Base-by-base conservation (phyloP, 2,797 vertebrate genomes). In the Epinephelus malabaricus region DNA sequence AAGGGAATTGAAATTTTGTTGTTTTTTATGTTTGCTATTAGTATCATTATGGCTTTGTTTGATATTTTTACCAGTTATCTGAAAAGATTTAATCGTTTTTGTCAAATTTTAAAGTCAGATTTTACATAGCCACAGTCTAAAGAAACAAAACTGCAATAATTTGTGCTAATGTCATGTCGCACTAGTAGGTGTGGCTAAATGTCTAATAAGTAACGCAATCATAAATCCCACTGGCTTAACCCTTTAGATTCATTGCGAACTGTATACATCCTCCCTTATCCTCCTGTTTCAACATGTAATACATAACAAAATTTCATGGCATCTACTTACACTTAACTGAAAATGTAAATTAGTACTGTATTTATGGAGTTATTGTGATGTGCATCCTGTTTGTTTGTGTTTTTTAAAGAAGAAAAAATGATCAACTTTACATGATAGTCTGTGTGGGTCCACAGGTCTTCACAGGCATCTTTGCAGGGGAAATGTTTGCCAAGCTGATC, bases 401-500 rank as follows among this genome's bases (percentile, higher is more conserved):
- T 34, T 34, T 34, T 34, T 34, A 34, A 34, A 34, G 30, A 34
- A 34, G 30, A 34, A 34, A 34, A 58, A 14, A 34, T 5, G 7
- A 55, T 30, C 34, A 21, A 25, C 27, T n/a, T 15, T 14, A 23
- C 49, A 10, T 68, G 4, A 53, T 60, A 40, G 53, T 76, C 68
- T 85, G 9, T 79, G 51, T 81, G 70, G 34, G 65, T 0, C 69
- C 82, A 7, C 89, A 99, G 98, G 97, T 99, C 86, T 99, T 99
- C 94, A 99, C 98, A 5, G 98, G 97, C n/a, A 99, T 99, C 93
- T 99, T 99, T 91, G 98, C 98, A 38, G 97, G 96, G 1, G 98
- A 99, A 94, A 99, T 99, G 98, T 97, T 99, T 91, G 96, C 98
- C 78, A 99, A 99, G 91, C 96, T 99, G 68, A 87, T 99, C 60